Conservation (phyloP, 2,113 vertebrate genomes). For the Channa argus region DNA sequence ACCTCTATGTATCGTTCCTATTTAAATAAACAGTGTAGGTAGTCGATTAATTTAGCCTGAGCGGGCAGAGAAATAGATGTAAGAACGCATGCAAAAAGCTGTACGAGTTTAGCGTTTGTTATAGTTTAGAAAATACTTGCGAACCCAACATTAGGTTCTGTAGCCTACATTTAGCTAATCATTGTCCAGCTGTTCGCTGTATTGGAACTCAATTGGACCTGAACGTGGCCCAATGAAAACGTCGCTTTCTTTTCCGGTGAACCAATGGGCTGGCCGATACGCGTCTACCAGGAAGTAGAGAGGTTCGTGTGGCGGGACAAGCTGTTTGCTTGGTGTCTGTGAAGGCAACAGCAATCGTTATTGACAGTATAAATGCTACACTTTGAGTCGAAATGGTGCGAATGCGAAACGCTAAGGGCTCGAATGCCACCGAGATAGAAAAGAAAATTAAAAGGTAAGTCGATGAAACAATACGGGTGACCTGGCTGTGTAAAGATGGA, state of each 20-base stretch:
- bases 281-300: conserved; percentile 62
- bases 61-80: conserved; percentile 31
- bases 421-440: conserved; percentile 77
- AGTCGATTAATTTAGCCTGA: conserved; percentile 46
- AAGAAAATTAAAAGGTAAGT: conserved; percentile 85
- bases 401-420: conserved; percentile 65
- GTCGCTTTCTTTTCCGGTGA: conserved; percentile 34
- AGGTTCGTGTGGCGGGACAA: conserved; percentile 19
- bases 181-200: neutral
- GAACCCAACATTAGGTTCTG: accelerated
- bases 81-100: neutral
- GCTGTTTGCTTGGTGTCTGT: conserved; percentile 28
- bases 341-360: neutral
- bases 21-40: neutral
- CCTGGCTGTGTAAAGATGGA: neutral
- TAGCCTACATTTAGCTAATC: neutral
- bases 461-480: neutral
- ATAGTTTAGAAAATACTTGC: neutral
- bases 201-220: neutral
- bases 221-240: conserved; percentile 61
- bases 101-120: neutral
- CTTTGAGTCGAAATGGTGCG: conserved; percentile 73
- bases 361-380: neutral
- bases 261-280: conserved; percentile 53
- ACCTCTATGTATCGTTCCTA: neutral